phyloP scores from a whole-genome alignment of 2,797 vertebrate species.

The Xenentodon cancila region DNA sequence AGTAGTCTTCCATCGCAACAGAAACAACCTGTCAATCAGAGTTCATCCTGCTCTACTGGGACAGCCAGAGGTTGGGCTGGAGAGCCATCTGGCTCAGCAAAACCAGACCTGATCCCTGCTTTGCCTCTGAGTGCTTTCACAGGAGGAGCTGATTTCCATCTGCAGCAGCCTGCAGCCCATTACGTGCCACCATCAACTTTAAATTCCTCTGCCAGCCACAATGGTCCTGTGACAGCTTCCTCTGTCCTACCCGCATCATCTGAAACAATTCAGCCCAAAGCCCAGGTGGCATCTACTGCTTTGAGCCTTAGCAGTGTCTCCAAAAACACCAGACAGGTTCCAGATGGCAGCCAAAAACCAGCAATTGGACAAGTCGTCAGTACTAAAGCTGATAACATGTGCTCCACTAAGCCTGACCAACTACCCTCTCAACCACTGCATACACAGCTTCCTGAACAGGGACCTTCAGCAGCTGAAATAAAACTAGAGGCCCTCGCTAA shows the following conservation, averaged over 20 bases:
- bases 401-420: conserved; percentile 70
- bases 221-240: conserved; percentile 42
- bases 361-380: conserved; percentile 24
- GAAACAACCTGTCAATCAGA: conserved; percentile 41
- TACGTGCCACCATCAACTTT: conserved; percentile 25
- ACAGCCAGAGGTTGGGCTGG: conserved; percentile 41
- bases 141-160: conserved; percentile 58
- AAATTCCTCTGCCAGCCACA: conserved; percentile 46
- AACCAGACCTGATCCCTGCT: conserved; percentile 59
- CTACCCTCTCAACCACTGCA: conserved; percentile 83
- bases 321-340: conserved; percentile 53
- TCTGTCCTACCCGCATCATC: conserved; percentile 4
- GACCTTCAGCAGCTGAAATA: conserved; percentile 86
- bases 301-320: conserved; percentile 33
- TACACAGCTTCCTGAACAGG: conserved; percentile 76
- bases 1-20: conserved; percentile 60
- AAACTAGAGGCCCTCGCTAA: conserved; percentile 94
- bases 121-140: conserved; percentile 72
- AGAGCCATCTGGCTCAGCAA: conserved; percentile 37
- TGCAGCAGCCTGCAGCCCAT: conserved; percentile 37
- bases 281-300: conserved; percentile 25
- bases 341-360: conserved; percentile 42
- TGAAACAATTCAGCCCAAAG: conserved; percentile 57
- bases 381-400: conserved; percentile 62
- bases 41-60: conserved; percentile 54